phyloP scores from a whole-genome alignment of 2,888 invertebrate species.

The Hermodice carunculata region DNA sequence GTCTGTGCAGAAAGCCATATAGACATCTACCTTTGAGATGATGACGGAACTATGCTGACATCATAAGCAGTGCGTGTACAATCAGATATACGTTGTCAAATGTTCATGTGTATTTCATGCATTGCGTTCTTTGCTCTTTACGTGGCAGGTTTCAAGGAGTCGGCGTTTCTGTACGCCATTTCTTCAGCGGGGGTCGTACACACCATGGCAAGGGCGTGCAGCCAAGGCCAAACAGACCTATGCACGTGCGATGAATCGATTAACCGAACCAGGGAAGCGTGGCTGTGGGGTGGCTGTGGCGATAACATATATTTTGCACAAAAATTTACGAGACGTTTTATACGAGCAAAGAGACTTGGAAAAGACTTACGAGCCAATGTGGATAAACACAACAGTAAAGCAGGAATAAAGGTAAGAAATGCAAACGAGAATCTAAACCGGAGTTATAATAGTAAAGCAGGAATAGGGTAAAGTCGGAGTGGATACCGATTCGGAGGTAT shows the following conservation, averaged over 20 bases:
- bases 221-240: slow-evolving; percentile 92
- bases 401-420: slow-evolving; percentile 68
- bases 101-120: too few species aligned
- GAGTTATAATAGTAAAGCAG: too few species aligned
- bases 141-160: slow-evolving; percentile 91
- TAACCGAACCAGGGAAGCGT: slow-evolving; percentile 76
- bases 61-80: too few species aligned
- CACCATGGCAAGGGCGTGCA: slow-evolving; percentile 92
- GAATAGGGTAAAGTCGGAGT: too few species aligned
- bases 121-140: too few species aligned
- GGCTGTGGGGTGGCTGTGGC: slow-evolving; percentile 97
- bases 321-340: slow-evolving; percentile 92
- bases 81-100: too few species aligned
- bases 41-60: too few species aligned
- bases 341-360: slow-evolving; percentile 88
- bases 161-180: slow-evolving; percentile 96
- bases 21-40: too few species aligned
- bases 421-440: too few species aligned
- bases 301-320: slow-evolving; percentile 97
- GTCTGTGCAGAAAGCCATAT: too few species aligned
- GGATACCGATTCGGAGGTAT: too few species aligned
- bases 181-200: slow-evolving; percentile 96
- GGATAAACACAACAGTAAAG: slow-evolving; percentile 64
- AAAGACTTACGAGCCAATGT: slow-evolving; percentile 66
- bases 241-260: slow-evolving; percentile 90